Conservation (phyloP, 1,140 invertebrate genomes). For the Drosophila ogumai region DNA sequence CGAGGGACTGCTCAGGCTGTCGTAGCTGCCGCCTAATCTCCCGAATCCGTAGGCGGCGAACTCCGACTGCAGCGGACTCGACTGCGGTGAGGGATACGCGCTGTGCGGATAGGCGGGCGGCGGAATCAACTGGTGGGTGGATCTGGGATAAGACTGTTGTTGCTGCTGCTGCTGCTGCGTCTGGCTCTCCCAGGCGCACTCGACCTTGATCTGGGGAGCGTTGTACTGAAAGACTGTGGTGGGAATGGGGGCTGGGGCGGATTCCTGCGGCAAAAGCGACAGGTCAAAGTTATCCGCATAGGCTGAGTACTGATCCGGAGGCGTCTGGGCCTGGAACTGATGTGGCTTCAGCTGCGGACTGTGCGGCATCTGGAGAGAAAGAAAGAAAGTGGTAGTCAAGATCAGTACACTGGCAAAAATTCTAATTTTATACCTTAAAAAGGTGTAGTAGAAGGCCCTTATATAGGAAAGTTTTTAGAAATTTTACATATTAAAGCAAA, state of each 20-base stretch:
- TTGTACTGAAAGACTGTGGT: slow-evolving; percentile 80
- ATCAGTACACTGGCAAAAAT: slow-evolving; percentile 6
- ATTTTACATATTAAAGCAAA: not conserved
- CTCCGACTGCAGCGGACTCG: slow-evolving; percentile 78
- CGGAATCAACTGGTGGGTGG: slow-evolving; percentile 67
- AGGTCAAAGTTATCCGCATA: slow-evolving; percentile 90
- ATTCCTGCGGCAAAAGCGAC: slow-evolving; percentile 89
- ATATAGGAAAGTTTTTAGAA: not conserved
- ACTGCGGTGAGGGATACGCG: slow-evolving; percentile 80
- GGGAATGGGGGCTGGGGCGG: slow-evolving; percentile 62
- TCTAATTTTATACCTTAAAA: not conserved
- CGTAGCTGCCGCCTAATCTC: slow-evolving; percentile 63
- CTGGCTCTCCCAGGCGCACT: slow-evolving; percentile 72
- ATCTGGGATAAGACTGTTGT: slow-evolving; percentile 15
- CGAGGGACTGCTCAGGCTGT: slow-evolving; percentile 76
- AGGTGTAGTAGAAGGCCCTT: too few relatives aligned
- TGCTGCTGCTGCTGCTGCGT: slow-evolving; percentile 32
- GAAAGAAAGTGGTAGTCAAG: slow-evolving; percentile 16
- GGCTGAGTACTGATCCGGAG: slow-evolving; percentile 87
- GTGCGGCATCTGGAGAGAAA: slow-evolving; percentile 92
- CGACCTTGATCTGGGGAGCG: slow-evolving; percentile 81
- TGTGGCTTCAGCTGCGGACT: slow-evolving; percentile 89
- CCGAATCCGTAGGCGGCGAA: slow-evolving; percentile 63
- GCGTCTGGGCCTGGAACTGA: slow-evolving; percentile 54
- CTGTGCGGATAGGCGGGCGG: slow-evolving; percentile 77